These are phyloP conservation scores for Coregonus clupeaformis DNA, from an alignment of 2,113 vertebrate species.

Conservation along the genomic window DNA sequence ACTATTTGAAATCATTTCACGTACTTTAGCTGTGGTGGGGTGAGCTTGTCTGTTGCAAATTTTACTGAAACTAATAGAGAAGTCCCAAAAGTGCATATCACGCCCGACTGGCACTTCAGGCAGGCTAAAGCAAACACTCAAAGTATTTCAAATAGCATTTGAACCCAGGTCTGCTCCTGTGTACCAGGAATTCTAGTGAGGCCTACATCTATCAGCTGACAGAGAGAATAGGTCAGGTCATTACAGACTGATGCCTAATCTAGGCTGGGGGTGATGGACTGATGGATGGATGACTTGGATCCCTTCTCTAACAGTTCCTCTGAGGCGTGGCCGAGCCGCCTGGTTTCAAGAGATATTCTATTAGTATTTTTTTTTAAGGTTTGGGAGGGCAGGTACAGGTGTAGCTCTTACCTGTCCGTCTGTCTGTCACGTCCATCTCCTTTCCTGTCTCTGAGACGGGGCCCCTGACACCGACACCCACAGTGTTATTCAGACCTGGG, in stretches of 20 bases:
- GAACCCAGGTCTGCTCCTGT: not conserved
- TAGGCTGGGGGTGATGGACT: not conserved
- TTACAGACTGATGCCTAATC: constrained; percentile 1
- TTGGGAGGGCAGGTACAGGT: not conserved
- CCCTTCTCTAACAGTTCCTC: not conserved
- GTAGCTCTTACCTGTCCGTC: constrained; percentile 56
- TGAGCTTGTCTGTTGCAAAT: too few species aligned
- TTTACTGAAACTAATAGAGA: too few species aligned
- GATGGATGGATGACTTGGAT: not conserved
- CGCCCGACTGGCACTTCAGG: too few species aligned
- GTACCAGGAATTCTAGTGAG: constrained; percentile 15
- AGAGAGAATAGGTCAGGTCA: constrained; percentile 12
- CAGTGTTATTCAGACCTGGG: constrained; percentile 60
- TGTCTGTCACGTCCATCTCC: constrained; percentile 59
- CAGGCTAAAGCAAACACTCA: too few species aligned
- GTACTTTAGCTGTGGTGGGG: too few species aligned
- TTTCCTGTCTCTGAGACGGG: constrained; percentile 51
- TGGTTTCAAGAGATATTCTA: not conserved
- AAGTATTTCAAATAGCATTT: too few species aligned
- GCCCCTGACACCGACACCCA: constrained; percentile 50
- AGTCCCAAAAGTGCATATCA: too few species aligned
- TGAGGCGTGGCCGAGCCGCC: not conserved
- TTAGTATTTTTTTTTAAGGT: not conserved
- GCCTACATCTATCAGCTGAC: constrained; percentile 15
- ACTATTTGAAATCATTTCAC: too few species aligned